Base-by-base conservation (phyloP, 2,888 invertebrate genomes). In the Mythimna lalbum region DNA sequence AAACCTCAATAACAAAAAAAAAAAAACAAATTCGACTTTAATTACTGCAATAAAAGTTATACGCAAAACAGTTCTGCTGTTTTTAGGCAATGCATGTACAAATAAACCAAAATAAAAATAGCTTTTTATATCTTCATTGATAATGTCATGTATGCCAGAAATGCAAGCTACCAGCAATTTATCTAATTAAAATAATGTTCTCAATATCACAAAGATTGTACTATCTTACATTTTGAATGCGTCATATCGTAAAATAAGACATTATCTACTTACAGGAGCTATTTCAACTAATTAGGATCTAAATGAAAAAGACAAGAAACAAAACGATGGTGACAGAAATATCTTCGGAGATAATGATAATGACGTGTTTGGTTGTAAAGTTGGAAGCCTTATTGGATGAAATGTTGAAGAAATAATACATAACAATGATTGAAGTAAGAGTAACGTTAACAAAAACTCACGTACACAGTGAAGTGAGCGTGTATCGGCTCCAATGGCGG, bases 401-500 rank as follows among this genome's bases (percentile, higher is more conserved):
- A 63, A 77, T 77, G 12, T 63, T 60, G 19, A 23, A 74, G 23
- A 76, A 56, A 47, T 9, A 36, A 67, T 67, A 67, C 55, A 66
- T 65, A 86, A 87, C 87, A 88, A 87, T 87, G 81, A 81, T 57
- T 76, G 66, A 69, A 78, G 76, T 79, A 83, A 76, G 69, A 82
- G 70, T 73, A 70, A 74, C 69, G 66, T 78, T 83, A 78, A 79
- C 82, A 75, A 76, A 84, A 77, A 81, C 74, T 73, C 70, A 66
- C 70, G 73, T 85, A 64, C 75, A 77, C 59, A 60, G 75, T 87
- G 86, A 85, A 84, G 84, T 81, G 78, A 81, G 84, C 86, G 80
- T 82, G 77, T 80, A 78, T 80, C 82, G 87, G 80, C 82, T 82
- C 68, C 83, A 87, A 89, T 88, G 86, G 84, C 82, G 82, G 82